A percentile compares a stretch with the other conserved stretches of the same genome.
phyloP scores from a whole-genome alignment of 64 coral and sea anemone genomes.

The Stylophora pistillata region DNA sequence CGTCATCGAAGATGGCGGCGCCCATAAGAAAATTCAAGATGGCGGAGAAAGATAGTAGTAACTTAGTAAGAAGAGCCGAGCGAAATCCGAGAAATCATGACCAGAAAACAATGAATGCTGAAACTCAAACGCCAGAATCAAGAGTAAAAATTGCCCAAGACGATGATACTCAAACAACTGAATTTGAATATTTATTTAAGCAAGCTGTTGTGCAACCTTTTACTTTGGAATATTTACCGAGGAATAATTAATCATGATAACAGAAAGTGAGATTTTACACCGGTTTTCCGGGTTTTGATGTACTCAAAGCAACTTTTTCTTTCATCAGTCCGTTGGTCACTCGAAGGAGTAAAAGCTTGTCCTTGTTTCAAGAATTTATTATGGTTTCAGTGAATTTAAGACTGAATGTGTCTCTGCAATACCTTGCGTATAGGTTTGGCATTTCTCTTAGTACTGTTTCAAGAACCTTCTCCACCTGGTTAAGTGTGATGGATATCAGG shows the following conservation, averaged over 20 bases:
- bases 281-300: slow-evolving; percentile 19
- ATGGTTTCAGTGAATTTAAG: slow-evolving; percentile 16
- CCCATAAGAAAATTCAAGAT: too few relatives aligned
- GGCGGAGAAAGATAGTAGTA: too few relatives aligned
- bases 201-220: slow-evolving; percentile 21
- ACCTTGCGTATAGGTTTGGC: slow-evolving; percentile 25
- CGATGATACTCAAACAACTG: slow-evolving; percentile 12
- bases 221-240: slow-evolving; percentile 26
- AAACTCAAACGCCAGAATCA: background rate
- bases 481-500: background rate
- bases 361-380: slow-evolving; percentile 27
- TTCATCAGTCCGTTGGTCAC: slow-evolving; percentile 13
- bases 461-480: background rate
- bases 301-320: slow-evolving; percentile 16
- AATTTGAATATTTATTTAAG: slow-evolving; percentile 48
- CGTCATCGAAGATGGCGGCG: too few relatives aligned
- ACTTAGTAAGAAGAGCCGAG: too few relatives aligned
- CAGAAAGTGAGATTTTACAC: slow-evolving; percentile 55
- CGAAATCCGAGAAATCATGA: too few relatives aligned
- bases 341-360: slow-evolving; percentile 29
- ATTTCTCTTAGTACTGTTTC: slow-evolving; percentile 19
- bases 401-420: slow-evolving; percentile 22
- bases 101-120: too few relatives aligned
- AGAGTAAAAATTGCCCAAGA: too few relatives aligned
- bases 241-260: slow-evolving; percentile 26